phyloP scores from a whole-genome alignment of 2,113 vertebrate species.

The Aldabrachelys gigantea region DNA sequence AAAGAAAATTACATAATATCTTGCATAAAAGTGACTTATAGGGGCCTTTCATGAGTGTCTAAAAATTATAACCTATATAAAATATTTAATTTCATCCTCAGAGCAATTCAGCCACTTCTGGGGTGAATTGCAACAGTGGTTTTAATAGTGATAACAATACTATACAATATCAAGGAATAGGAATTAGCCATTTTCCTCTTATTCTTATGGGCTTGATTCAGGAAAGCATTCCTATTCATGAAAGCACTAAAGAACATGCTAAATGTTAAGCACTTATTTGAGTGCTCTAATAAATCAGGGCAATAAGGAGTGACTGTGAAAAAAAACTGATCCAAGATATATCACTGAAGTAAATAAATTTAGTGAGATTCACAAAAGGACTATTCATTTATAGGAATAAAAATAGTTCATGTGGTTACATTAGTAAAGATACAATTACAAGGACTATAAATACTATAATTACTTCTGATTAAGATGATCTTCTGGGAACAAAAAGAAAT shows the following conservation, averaged over 20 bases:
- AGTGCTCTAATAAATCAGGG: background rate
- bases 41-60: background rate
- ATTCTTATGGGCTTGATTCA: background rate
- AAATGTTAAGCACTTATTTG: background rate
- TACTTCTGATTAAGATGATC: background rate
- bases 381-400: background rate
- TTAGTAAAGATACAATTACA: background rate
- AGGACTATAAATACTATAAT: background rate
- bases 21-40: too few species aligned
- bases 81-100: background rate
- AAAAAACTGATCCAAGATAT: background rate
- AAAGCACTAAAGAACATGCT: background rate
- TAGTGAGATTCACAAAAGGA: background rate
- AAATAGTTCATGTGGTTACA: background rate
- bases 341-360: background rate
- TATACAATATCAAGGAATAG: background rate
- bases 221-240: background rate
- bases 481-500: background rate
- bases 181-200: background rate
- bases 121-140: background rate
- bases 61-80: background rate
- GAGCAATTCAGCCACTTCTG: background rate
- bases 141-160: background rate
- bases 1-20: too few species aligned
- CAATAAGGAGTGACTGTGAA: background rate